Percentiles rank a stretch among this genome's conserved stretches.
These are phyloP conservation scores for Nannoperca obscura DNA, from an alignment of 2,797 vertebrate species.

Conservation along the genomic window DNA sequence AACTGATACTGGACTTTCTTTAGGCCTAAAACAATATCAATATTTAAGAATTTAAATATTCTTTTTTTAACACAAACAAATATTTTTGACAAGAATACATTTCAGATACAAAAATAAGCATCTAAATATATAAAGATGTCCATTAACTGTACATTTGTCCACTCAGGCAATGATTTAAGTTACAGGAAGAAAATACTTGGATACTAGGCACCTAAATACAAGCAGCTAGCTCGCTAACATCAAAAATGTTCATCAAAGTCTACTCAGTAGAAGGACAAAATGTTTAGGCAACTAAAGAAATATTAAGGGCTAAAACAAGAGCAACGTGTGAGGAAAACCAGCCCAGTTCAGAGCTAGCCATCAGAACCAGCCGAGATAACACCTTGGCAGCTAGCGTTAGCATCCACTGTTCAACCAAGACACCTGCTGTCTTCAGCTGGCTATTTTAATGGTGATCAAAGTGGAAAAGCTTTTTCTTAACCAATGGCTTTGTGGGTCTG, in stretches of 20 bases:
- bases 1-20: neutral
- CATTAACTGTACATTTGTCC: neutral
- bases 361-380: no score
- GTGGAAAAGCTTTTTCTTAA: neutral
- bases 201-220: neutral
- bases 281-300: neutral
- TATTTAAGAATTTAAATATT: neutral
- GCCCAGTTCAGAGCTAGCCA: neutral
- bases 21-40: neutral
- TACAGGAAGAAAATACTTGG: neutral
- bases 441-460: neutral
- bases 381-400: no score
- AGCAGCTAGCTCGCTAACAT: neutral
- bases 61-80: neutral
- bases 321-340: neutral
- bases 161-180: neutral
- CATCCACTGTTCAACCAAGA: no score
- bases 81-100: neutral
- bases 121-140: neutral
- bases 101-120: neutral
- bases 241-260: no score
- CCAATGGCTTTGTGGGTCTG: neutral
- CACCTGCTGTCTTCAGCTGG: no score
- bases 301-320: neutral
- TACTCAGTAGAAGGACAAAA: neutral